Conservation (phyloP, 2,113 vertebrate genomes). For the Brachypodius melanocephalos region DNA sequence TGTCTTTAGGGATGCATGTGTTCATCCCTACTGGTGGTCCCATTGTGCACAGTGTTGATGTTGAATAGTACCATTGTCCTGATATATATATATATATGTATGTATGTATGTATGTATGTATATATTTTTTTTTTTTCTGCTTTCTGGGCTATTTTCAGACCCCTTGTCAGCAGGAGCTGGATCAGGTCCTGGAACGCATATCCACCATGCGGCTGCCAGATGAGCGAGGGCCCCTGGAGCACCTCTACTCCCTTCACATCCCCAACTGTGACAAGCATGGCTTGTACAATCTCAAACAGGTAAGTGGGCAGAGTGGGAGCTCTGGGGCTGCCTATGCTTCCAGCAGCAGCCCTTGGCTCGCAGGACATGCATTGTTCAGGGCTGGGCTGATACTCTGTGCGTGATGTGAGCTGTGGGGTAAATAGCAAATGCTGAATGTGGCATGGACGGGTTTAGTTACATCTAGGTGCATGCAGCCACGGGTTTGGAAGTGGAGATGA, state of each 20-base stretch:
- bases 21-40: neutral
- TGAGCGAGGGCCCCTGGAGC: slow-evolving; percentile 88
- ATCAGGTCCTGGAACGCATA: slow-evolving; percentile 90
- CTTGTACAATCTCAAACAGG: slow-evolving; percentile 95
- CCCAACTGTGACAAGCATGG: slow-evolving; percentile 95
- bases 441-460: neutral
- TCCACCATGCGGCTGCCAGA: slow-evolving; percentile 88
- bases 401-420: neutral
- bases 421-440: accelerated
- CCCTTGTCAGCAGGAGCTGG: slow-evolving; percentile 89
- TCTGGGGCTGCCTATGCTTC: neutral
- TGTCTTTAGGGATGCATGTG: neutral
- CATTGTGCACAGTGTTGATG: neutral
- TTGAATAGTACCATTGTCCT: neutral
- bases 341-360: neutral
- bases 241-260: slow-evolving; percentile 91
- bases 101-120: no score
- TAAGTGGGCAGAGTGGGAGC: slow-evolving; percentile 40
- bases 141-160: slow-evolving; percentile 72
- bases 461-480: neutral
- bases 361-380: neutral
- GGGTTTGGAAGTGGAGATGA: neutral
- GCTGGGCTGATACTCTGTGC: neutral
- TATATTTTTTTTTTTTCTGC: neutral
- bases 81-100: neutral